Conservation (phyloP, 2,888 invertebrate species). For the Drosophila sordidapex region DNA sequence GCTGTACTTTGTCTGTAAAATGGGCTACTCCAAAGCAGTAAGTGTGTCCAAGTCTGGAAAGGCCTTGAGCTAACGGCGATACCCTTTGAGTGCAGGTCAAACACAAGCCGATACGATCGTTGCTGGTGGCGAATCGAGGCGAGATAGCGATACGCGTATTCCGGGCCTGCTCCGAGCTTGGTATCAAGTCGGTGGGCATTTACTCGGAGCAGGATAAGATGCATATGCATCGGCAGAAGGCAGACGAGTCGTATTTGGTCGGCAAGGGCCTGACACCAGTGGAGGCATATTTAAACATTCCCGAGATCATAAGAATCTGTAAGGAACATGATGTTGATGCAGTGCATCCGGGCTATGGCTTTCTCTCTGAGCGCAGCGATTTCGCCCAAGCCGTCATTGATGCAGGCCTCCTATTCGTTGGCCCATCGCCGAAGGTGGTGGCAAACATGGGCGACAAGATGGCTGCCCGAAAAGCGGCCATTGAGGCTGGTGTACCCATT, state of each 20-base stretch:
- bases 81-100: slow-evolving; percentile 70
- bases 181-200: slow-evolving; percentile 98
- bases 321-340: slow-evolving; percentile 96
- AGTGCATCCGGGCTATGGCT: slow-evolving; percentile 85
- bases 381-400: slow-evolving; percentile 97
- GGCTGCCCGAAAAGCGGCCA: slow-evolving; percentile 97
- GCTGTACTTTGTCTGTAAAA: slow-evolving; percentile 80
- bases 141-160: slow-evolving; percentile 99
- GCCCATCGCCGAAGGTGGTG: slow-evolving; percentile 96
- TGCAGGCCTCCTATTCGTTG: slow-evolving; percentile 97
- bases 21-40: slow-evolving; percentile 84
- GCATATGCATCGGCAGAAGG: slow-evolving; percentile 98
- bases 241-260: slow-evolving; percentile 98
- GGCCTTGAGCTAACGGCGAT: neutral
- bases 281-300: slow-evolving; percentile 98
- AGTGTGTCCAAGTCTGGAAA: slow-evolving; percentile 5
- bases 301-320: slow-evolving; percentile 97
- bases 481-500: slow-evolving; percentile 95
- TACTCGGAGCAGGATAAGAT: slow-evolving; percentile 99
- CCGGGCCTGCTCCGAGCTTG: slow-evolving; percentile 98
- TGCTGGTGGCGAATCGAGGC: slow-evolving; percentile 98
- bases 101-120: slow-evolving; percentile 93
- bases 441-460: slow-evolving; percentile 99
- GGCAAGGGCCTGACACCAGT: slow-evolving; percentile 98
- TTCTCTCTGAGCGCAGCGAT: slow-evolving; percentile 88